These are phyloP conservation scores for Bibio marci DNA, from an alignment of 2,888 invertebrate species.

Conservation along the genomic window DNA sequence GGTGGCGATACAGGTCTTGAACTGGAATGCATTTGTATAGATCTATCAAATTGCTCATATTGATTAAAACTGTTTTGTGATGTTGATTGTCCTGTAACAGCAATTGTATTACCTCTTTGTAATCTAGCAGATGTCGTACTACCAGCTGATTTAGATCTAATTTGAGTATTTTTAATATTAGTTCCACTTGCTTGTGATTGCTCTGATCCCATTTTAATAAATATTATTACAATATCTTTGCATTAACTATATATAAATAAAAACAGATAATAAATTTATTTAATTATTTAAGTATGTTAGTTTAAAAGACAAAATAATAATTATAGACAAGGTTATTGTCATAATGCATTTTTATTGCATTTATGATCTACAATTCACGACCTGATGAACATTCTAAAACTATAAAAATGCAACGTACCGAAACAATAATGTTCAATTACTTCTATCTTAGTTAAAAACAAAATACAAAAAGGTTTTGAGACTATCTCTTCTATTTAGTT, in stretches of 20 bases:
- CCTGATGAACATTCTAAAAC: no score
- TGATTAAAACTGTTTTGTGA: slow-evolving; percentile 15
- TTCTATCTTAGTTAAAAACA: no score
- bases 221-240: background rate
- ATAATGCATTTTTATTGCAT: no score
- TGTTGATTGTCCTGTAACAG: slow-evolving; percentile 28
- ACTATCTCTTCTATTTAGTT: no score
- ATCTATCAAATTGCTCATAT: slow-evolving; percentile 14
- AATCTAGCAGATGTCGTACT: slow-evolving; percentile 25
- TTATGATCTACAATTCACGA: no score
- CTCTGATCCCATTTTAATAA: slow-evolving; percentile 38
- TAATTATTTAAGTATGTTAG: no score
- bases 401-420: no score
- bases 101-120: slow-evolving; percentile 33
- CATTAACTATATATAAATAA: background rate
- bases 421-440: no score
- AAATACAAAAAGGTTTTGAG: no score
- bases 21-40: slow-evolving; percentile 14
- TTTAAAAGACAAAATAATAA: no score
- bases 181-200: slow-evolving; percentile 30
- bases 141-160: background rate
- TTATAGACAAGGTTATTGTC: no score
- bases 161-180: background rate
- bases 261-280: no score
- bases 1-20: slow-evolving; percentile 59